Conservation (phyloP, 1,140 invertebrate species). For the Helicoverpa armigera region DNA sequence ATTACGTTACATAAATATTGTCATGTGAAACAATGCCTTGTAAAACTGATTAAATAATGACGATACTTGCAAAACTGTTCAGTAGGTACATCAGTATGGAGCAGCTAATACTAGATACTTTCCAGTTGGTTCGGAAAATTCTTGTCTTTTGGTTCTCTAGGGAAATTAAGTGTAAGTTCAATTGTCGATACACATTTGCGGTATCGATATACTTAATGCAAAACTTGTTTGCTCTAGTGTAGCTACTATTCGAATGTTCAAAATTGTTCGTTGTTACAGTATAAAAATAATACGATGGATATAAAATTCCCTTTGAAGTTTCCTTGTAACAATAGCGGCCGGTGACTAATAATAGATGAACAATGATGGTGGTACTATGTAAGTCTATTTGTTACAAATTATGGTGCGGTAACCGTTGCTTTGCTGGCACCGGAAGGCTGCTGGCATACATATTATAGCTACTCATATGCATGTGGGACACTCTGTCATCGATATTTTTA, state of each 20-base stretch:
- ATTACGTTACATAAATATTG: no score
- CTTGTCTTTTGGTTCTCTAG: not conserved
- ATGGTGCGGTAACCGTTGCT: conserved; percentile 66
- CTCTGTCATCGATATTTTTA: conserved; percentile 61
- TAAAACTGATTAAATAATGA: no score
- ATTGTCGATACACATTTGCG: not conserved
- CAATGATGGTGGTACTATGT: conserved; percentile 26
- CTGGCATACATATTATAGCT: conserved; percentile 65
- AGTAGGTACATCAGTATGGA: not conserved
- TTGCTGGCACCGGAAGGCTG: conserved; percentile 70
- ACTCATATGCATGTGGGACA: conserved; percentile 59
- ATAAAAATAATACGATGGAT: not conserved
- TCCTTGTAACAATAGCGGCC: not conserved
- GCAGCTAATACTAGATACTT: not conserved
- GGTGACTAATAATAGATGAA: not conserved
- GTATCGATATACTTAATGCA: no score
- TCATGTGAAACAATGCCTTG: no score
- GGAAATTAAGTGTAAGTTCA: not conserved
- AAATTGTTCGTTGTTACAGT: not conserved
- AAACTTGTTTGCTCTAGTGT: no score
- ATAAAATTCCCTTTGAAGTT: not conserved
- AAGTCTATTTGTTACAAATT: conserved; percentile 46
- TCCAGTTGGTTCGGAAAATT: not conserved
- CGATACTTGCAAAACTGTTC: no score
- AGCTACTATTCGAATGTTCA: no score